phyloP scores from a whole-genome alignment of 2,113 vertebrate species.

The Leptosomus discolor region DNA sequence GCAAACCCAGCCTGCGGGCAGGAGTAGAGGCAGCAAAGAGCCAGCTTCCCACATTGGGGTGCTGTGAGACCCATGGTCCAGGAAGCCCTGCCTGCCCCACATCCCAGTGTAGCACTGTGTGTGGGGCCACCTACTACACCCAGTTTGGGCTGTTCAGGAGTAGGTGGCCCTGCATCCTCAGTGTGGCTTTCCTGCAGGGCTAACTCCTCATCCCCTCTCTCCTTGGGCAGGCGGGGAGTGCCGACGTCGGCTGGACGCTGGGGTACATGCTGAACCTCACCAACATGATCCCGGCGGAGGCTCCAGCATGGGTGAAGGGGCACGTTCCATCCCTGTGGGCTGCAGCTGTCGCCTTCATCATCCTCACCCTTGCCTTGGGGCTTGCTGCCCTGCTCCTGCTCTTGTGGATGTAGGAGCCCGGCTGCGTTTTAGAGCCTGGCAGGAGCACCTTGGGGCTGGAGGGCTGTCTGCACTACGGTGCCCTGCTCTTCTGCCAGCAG shows the following conservation, averaged over 20 bases:
- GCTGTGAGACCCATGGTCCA: rapidly evolving
- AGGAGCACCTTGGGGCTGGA: background rate
- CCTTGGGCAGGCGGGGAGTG: constrained; percentile 71
- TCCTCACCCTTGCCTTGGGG: constrained; percentile 1
- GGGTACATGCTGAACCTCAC: constrained; percentile 93
- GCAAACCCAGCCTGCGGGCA: rapidly evolving
- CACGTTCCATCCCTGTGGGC: constrained; percentile 72
- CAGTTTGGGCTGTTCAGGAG: rapidly evolving
- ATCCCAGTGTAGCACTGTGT: rapidly evolving
- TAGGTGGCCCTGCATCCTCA: background rate
- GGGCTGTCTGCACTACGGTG: background rate
- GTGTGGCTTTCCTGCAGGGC: background rate
- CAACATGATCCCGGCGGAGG: constrained; percentile 78
- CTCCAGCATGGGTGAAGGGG: constrained; percentile 34
- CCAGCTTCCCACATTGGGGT: rapidly evolving
- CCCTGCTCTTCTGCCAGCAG: background rate
- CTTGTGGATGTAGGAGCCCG: background rate
- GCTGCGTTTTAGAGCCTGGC: rapidly evolving
- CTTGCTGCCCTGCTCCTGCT: background rate
- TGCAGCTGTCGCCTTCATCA: constrained; percentile 66
- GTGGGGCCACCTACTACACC: background rate
- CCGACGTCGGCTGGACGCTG: constrained; percentile 86
- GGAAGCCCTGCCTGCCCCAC: background rate
- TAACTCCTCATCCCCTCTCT: background rate
- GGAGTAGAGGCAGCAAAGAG: rapidly evolving